Evolutionary conservation across 2,797 vertebrate species (phyloP).

Genomic region (Borostomias antarcticus): DNA sequence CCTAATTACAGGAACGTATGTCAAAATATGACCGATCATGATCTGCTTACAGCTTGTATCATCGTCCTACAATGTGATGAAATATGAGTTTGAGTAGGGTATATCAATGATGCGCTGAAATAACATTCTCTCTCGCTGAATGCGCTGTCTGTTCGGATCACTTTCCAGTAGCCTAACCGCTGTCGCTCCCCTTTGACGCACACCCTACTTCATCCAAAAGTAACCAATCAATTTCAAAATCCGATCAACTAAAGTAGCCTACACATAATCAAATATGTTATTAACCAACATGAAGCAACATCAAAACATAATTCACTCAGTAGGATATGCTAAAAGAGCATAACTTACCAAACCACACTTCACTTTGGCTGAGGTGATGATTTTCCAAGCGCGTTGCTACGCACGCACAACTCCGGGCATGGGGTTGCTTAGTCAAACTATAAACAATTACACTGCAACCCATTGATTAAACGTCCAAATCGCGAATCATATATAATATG

Average conservation of each 20-base stretch:
- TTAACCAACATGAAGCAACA: no score
- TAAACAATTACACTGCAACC: constrained; percentile 29
- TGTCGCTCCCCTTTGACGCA: background rate
- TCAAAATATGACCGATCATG: no score
- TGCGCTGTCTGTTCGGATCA: background rate
- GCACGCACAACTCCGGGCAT: constrained; percentile 37
- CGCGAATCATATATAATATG: constrained; percentile 26
- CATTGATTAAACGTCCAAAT: no score
- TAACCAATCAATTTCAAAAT: background rate
- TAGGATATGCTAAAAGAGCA: constrained; percentile 37
- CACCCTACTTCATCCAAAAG: background rate
- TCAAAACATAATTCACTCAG: background rate
- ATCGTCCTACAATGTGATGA: background rate
- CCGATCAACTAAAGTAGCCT: background rate
- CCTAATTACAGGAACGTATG: background rate
- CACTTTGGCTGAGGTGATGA: constrained; percentile 40
- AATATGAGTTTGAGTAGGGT: background rate
- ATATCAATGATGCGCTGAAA: background rate
- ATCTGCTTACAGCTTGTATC: no score
- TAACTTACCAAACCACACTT: constrained; percentile 63
- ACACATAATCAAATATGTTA: constrained; percentile 1
- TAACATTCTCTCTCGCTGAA: background rate
- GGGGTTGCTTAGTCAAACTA: constrained; percentile 36
- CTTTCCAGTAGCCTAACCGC: background rate
- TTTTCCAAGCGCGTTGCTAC: constrained; percentile 38